Percentiles rank a stretch among this genome's conserved stretches.
Conservation (phyloP, 2,113 vertebrate genomes). For the Perognathus longimembris region DNA sequence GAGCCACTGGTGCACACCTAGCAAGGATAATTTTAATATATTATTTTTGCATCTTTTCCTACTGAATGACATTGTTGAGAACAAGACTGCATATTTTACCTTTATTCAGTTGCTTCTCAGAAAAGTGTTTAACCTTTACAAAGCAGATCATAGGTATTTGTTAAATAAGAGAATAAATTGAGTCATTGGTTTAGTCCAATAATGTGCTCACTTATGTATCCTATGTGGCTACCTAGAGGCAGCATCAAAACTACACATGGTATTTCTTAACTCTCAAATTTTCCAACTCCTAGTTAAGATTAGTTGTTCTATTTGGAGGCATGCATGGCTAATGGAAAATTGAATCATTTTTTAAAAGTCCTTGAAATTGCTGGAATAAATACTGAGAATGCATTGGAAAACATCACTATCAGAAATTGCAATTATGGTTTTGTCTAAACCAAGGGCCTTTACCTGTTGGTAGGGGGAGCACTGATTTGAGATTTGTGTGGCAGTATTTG, state of each 20-base stretch:
- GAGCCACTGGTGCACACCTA: too few species aligned
- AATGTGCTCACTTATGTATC: neutral
- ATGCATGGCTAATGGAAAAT: neutral
- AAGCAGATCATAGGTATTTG: neutral
- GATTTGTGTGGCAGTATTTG: neutral
- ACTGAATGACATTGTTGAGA: neutral
- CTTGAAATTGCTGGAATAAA: neutral
- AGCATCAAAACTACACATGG: neutral
- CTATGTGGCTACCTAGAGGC: neutral
- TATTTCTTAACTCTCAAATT: neutral
- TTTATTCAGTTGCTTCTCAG: neutral
- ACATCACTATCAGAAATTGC: neutral
- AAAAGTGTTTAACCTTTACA: neutral
- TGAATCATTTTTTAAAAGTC: neutral
- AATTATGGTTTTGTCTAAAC: neutral
- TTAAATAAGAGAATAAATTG: neutral
- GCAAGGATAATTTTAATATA: neutral
- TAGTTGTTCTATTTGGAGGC: neutral
- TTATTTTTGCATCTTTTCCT: neutral
- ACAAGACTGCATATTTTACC: neutral
- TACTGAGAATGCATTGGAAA: constrained; percentile 13
- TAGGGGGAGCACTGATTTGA: neutral
- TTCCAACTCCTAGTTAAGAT: neutral
- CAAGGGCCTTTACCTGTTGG: neutral
- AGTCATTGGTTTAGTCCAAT: neutral